Evolutionary conservation across 2,797 vertebrate species (phyloP).

Genomic region (Pseudomugil tenellus): DNA sequence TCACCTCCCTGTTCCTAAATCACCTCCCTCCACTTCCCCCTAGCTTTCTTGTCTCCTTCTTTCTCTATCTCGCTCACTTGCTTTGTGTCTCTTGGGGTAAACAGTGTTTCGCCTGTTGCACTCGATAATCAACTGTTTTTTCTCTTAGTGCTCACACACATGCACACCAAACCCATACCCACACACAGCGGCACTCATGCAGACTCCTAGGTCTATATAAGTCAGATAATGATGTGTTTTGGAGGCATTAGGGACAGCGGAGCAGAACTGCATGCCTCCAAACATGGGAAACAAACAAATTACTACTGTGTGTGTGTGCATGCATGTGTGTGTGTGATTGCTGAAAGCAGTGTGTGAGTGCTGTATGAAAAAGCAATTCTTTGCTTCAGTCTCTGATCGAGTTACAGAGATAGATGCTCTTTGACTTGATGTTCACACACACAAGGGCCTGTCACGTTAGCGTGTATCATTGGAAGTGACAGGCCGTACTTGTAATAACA

Average conservation of each 20-base stretch:
- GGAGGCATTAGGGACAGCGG: conserved; percentile 75
- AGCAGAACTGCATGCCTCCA: conserved; percentile 77
- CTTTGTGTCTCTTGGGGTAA: conserved; percentile 76
- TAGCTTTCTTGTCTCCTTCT: conserved; percentile 48
- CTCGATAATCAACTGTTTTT: conserved; percentile 75
- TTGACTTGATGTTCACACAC: conserved; percentile 54
- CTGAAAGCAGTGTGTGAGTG: conserved; percentile 41
- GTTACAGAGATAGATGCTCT: conserved; percentile 65
- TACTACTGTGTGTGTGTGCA: conserved; percentile 41
- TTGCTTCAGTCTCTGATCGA: conserved; percentile 66
- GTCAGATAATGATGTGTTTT: conserved; percentile 82
- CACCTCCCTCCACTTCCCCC: conserved; percentile 57
- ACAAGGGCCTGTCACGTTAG: conserved; percentile 46
- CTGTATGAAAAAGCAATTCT: conserved; percentile 70
- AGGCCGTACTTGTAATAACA: conserved; percentile 60
- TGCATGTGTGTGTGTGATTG: conserved; percentile 26
- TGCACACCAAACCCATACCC: conserved; percentile 27
- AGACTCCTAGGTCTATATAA: conserved; percentile 71
- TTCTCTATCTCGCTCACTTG: conserved; percentile 41
- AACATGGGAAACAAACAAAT: conserved; percentile 80
- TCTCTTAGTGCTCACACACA: conserved; percentile 41
- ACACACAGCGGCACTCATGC: conserved; percentile 26
- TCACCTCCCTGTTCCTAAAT: conserved; percentile 73
- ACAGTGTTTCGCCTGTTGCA: conserved; percentile 80
- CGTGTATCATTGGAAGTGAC: conserved; percentile 66